Conservation (phyloP, 2,113 vertebrate species). For the Silurus meridionalis region DNA sequence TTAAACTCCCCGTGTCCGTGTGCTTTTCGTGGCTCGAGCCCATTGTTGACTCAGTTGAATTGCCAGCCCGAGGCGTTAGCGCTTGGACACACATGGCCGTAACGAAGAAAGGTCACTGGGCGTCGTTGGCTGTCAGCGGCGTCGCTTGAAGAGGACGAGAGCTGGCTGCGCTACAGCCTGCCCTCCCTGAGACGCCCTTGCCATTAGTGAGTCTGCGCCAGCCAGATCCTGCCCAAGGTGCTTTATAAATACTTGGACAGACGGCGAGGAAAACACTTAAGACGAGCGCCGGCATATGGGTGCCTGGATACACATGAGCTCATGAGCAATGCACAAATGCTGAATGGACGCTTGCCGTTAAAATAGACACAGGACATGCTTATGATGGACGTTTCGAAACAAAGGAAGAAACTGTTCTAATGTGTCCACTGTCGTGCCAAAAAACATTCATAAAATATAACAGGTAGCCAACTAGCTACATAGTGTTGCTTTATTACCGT, state of each 20-base stretch:
- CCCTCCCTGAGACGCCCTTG: slow-evolving; percentile 65
- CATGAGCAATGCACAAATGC: not conserved
- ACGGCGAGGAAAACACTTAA: not conserved
- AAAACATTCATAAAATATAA: too few species aligned
- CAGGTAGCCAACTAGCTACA: too few species aligned
- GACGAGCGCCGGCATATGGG: not conserved
- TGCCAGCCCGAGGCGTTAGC: slow-evolving; percentile 69
- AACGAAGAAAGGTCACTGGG: slow-evolving; percentile 77
- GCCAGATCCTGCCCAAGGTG: slow-evolving; percentile 63
- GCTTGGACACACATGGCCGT: slow-evolving; percentile 71
- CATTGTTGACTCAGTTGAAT: slow-evolving; percentile 77
- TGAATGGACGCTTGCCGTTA: not conserved
- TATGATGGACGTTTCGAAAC: not conserved
- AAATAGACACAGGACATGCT: not conserved
- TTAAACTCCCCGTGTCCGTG: slow-evolving; percentile 5
- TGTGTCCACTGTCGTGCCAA: not conserved
- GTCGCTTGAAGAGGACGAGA: slow-evolving; percentile 73
- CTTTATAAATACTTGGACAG: slow-evolving; percentile 64
- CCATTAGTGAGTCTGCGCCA: slow-evolving; percentile 64
- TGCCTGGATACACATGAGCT: not conserved
- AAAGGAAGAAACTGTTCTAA: not conserved
- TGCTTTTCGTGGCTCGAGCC: slow-evolving; percentile 30
- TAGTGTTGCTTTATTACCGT: too few species aligned
- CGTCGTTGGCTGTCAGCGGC: slow-evolving; percentile 74
- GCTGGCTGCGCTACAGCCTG: slow-evolving; percentile 56